A percentile compares a stretch with the other conserved stretches of the same genome.
These are phyloP conservation scores for Balaenoptera acutorostrata DNA, from an alignment of 2,113 vertebrate species.

Conservation along the genomic window DNA sequence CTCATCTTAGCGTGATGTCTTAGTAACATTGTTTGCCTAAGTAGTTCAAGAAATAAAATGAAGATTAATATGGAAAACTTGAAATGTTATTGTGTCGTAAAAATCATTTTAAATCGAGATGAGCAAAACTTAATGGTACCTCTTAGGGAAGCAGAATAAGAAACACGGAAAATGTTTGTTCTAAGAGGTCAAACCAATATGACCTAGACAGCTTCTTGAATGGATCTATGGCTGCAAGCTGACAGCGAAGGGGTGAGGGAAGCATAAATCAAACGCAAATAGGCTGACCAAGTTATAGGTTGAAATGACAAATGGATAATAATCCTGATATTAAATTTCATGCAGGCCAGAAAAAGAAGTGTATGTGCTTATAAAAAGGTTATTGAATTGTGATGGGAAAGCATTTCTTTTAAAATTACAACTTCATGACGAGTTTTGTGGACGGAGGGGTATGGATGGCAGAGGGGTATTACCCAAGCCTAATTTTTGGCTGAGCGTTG, in stretches of 20 bases:
- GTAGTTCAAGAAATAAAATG: constrained; percentile 29
- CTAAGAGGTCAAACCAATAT: background rate
- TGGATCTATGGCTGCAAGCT: background rate
- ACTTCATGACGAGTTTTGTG: background rate
- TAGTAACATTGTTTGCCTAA: background rate
- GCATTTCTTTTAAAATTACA: background rate
- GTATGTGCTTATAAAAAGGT: constrained; percentile 38
- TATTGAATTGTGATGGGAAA: constrained; percentile 11
- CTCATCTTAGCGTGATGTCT: background rate
- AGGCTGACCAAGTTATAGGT: background rate
- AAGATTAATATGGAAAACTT: constrained; percentile 18
- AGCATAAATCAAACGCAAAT: background rate
- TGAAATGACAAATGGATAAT: constrained; percentile 8
- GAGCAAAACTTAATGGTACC: background rate
- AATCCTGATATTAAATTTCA: constrained; percentile 20
- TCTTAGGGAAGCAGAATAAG: constrained; percentile 34
- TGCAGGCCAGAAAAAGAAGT: background rate
- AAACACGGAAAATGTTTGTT: background rate
- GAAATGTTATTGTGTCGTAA: constrained; percentile 14
- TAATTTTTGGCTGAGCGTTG: background rate
- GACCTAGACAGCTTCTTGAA: background rate
- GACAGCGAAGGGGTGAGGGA: background rate
- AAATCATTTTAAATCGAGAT: constrained; percentile 13
- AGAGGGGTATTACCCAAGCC: background rate
- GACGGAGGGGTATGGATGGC: background rate